Percentiles rank a stretch among this genome's conserved stretches.
These are phyloP conservation scores for Cynaeus angustus DNA, from an alignment of 2,888 invertebrate genomes.

Conservation along the genomic window DNA sequence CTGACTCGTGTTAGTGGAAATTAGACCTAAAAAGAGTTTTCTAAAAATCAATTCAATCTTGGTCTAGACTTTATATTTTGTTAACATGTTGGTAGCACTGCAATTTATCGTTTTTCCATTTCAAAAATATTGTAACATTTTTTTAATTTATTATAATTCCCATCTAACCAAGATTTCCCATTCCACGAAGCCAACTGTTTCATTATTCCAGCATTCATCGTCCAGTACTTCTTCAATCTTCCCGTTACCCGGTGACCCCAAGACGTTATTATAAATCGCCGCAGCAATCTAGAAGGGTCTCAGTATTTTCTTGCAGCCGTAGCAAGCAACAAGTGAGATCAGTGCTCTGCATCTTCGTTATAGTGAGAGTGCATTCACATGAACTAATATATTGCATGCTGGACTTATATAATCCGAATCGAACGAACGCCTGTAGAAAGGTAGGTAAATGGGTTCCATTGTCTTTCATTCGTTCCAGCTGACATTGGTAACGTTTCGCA, in stretches of 20 bases:
- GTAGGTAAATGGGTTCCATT: slow-evolving; percentile 27
- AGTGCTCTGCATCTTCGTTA: slow-evolving; percentile 39
- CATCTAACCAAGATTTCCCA: not conserved
- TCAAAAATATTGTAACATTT: too few relatives aligned
- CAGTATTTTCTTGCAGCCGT: slow-evolving; percentile 41
- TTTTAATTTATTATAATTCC: too few relatives aligned
- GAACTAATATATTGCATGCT: slow-evolving; percentile 37
- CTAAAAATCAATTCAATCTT: too few relatives aligned
- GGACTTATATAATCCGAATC: slow-evolving; percentile 40
- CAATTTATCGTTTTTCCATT: too few relatives aligned
- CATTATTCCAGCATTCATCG: not conserved
- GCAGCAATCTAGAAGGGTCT: slow-evolving; percentile 42
- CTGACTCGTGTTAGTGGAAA: too few relatives aligned
- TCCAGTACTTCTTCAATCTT: slow-evolving; percentile 24
- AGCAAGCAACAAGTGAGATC: slow-evolving; percentile 8
- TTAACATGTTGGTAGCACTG: too few relatives aligned
- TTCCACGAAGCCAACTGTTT: slow-evolving; percentile 14
- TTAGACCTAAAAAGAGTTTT: too few relatives aligned
- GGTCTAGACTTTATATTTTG: too few relatives aligned
- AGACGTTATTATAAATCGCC: slow-evolving; percentile 48
- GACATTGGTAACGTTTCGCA: not conserved
- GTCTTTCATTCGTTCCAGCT: slow-evolving; percentile 15
- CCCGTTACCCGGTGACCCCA: slow-evolving; percentile 53
- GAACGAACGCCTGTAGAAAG: slow-evolving; percentile 16
- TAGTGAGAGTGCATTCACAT: slow-evolving; percentile 51